phyloP scores from a whole-genome alignment of 2,797 vertebrate genomes.

The Vespertilio murinus region DNA sequence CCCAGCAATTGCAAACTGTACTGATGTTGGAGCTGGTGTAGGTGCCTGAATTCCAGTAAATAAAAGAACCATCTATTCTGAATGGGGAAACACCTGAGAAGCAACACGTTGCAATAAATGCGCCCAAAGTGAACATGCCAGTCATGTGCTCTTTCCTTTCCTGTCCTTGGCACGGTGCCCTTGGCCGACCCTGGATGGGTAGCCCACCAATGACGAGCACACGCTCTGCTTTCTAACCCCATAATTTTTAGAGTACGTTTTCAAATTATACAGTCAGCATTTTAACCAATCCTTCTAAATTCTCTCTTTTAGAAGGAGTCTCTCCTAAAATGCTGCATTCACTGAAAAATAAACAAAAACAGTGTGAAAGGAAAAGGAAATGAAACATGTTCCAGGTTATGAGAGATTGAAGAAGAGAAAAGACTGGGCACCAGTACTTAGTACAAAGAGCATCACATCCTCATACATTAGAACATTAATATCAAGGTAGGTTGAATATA shows the following conservation, averaged over 20 bases:
- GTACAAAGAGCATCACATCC: no score
- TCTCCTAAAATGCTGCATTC: neutral
- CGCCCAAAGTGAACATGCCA: neutral
- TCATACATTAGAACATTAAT: neutral
- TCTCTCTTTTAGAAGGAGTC: neutral
- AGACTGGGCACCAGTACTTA: neutral
- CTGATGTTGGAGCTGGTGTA: neutral
- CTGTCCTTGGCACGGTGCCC: neutral
- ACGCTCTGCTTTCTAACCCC: neutral
- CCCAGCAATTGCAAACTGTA: neutral
- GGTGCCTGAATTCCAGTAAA: neutral
- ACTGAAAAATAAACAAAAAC: neutral
- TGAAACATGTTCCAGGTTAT: neutral
- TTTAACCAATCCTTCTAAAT: neutral
- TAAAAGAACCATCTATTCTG: neutral
- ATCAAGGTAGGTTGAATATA: neutral
- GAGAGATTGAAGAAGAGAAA: neutral
- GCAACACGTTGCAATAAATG: accelerated
- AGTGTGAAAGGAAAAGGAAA: neutral
- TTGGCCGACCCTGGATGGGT: no score
- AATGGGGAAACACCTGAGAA: neutral
- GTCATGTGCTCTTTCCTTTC: neutral
- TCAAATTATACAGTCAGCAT: neutral
- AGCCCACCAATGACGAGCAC: neutral
- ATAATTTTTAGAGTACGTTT: neutral